These are phyloP conservation scores for Paramuricea clavata DNA, from an alignment of 92 coral and sea anemone genomes.

Conservation along the genomic window DNA sequence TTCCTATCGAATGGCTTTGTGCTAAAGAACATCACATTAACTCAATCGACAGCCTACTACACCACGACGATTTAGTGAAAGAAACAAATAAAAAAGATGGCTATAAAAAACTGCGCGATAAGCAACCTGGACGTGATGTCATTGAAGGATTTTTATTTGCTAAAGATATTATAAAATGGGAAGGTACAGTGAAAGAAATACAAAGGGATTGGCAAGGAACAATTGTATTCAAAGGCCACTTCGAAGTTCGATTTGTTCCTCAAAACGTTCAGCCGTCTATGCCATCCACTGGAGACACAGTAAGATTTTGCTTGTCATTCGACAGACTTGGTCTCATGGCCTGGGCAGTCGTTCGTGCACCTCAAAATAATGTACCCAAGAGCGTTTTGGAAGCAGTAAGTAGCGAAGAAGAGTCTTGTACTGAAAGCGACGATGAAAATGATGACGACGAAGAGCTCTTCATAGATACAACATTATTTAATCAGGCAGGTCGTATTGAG, in stretches of 20 bases:
- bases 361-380: conserved; percentile 48
- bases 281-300: conserved; percentile 78
- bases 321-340: conserved; percentile 83
- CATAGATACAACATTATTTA: conserved; percentile 55
- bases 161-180: conserved; percentile 66
- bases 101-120: not conserved
- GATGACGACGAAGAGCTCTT: conserved; percentile 58
- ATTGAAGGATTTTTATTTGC: conserved; percentile 73
- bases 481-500: not conserved
- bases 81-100: conserved; percentile 40
- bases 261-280: conserved; percentile 70
- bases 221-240: conserved; percentile 66
- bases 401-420: conserved; percentile 43
- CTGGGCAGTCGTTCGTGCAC: conserved; percentile 73
- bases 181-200: conserved; percentile 75
- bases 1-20: conserved; percentile 84
- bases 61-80: conserved; percentile 76
- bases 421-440: conserved; percentile 39
- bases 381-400: conserved; percentile 17
- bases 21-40: conserved; percentile 74
- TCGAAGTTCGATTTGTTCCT: conserved; percentile 77
- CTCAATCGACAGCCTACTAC: conserved; percentile 73
- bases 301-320: conserved; percentile 75
- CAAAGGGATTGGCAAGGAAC: conserved; percentile 76
- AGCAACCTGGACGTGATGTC: conserved; percentile 67